A percentile compares a stretch with the other conserved stretches of the same genome.
Evolutionary conservation across 2,113 vertebrate genomes (phyloP).

Genomic region (Phalacrocorax aristotelis): DNA sequence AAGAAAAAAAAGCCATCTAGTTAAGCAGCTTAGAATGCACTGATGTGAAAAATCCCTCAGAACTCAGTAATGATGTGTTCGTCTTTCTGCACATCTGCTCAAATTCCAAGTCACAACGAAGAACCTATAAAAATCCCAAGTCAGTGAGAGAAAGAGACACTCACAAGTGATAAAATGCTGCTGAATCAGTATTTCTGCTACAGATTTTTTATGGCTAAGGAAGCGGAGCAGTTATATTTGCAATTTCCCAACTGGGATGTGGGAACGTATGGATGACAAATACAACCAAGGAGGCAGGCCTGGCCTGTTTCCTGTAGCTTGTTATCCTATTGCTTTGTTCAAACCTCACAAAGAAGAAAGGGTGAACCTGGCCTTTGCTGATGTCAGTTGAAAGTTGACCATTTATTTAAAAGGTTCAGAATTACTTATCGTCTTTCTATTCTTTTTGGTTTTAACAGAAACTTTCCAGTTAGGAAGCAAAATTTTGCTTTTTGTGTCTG

Average conservation of each 20-base stretch:
- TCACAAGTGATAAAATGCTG: not conserved
- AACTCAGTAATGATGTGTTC: not conserved
- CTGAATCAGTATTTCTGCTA: not conserved
- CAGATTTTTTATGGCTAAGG: not conserved
- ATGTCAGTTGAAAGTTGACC: not conserved
- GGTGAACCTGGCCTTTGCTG: not conserved
- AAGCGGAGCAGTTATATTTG: not conserved
- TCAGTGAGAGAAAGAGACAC: not conserved
- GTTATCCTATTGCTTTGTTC: not conserved
- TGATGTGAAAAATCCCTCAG: not conserved
- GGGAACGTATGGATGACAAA: not conserved
- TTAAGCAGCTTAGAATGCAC: conserved; percentile 26
- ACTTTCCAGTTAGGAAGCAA: not conserved
- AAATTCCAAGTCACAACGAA: not conserved
- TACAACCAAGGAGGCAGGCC: not conserved
- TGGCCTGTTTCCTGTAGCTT: not conserved
- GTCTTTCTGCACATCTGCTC: not conserved
- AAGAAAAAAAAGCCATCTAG: not conserved
- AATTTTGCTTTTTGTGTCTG: not conserved
- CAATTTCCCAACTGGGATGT: not conserved
- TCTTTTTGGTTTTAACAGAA: not conserved
- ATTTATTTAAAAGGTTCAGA: not conserved
- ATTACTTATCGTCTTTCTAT: not conserved
- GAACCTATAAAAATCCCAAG: conserved; percentile 8
- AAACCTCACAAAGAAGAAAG: not conserved